phyloP scores from a whole-genome alignment of 1,140 invertebrate species.

The Drosophila lacertosa region DNA sequence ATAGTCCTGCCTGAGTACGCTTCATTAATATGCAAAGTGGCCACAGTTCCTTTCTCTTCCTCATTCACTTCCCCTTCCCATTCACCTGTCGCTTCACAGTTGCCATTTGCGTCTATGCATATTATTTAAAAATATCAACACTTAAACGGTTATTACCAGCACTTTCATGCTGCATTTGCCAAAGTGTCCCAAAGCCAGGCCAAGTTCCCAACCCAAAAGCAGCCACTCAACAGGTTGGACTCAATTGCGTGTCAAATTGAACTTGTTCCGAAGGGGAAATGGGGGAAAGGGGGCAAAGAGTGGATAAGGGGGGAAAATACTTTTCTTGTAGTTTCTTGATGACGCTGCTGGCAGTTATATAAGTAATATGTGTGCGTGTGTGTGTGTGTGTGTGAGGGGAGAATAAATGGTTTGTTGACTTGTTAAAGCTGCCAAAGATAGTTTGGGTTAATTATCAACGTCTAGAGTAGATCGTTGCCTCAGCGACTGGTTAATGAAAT shows the following conservation, averaged over 20 bases:
- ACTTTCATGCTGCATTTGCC: conserved; percentile 75
- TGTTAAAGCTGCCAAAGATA: conserved; percentile 36
- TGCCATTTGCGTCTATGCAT: neutral
- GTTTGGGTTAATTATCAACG: conserved; percentile 40
- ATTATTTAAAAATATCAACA: conserved; percentile 59
- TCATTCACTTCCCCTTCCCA: neutral
- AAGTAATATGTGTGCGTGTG: neutral
- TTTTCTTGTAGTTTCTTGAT: conserved; percentile 27
- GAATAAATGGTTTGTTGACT: conserved; percentile 68
- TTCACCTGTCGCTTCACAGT: conserved; percentile 28
- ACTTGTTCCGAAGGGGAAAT: conserved; percentile 45
- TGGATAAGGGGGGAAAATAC: neutral
- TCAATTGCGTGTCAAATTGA: conserved; percentile 78
- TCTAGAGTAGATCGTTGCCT: conserved; percentile 17
- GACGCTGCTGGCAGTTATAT: conserved; percentile 26
- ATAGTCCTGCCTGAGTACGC: conserved; percentile 9
- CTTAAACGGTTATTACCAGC: conserved; percentile 76
- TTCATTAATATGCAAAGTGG: conserved; percentile 81
- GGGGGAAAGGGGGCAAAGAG: neutral
- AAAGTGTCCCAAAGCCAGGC: conserved; percentile 4
- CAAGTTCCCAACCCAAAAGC: neutral
- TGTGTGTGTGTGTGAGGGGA: conserved; percentile 8
- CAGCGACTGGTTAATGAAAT: conserved; percentile 6
- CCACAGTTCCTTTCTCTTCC: too few species aligned
- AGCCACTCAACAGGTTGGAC: conserved; percentile 63